Conservation (phyloP, 2,888 invertebrate genomes). For the Petrolisthes manimaculis region DNA sequence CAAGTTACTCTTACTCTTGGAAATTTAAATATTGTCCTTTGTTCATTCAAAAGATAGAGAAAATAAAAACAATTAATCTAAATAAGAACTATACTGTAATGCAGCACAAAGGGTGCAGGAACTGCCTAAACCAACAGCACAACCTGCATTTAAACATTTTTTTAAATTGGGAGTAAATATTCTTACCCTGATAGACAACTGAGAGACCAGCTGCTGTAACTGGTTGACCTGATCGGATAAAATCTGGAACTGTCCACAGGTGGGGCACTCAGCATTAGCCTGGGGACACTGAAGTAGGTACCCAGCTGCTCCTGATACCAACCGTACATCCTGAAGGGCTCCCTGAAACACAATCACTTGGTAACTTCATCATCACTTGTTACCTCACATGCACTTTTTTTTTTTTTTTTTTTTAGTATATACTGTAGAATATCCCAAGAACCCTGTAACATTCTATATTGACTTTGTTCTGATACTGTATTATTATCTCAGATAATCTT, state of each 20-base stretch:
- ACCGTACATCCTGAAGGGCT: slow-evolving; percentile 86
- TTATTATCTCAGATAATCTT: too few species aligned
- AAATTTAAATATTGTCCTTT: too few species aligned
- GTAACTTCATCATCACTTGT: too few species aligned
- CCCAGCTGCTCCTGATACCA: slow-evolving; percentile 87
- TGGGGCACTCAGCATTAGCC: slow-evolving; percentile 88
- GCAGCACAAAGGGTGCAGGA: background rate
- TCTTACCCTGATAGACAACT: slow-evolving; percentile 86
- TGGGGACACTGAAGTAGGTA: slow-evolving; percentile 88
- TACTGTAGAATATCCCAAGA: too few species aligned
- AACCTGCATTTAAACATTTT: background rate
- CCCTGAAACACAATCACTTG: slow-evolving; percentile 75
- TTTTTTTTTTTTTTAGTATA: too few species aligned
- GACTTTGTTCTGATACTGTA: too few species aligned
- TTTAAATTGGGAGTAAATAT: too few species aligned
- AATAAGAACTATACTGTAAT: background rate
- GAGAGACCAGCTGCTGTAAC: slow-evolving; percentile 83
- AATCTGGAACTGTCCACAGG: slow-evolving; percentile 88
- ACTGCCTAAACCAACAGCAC: background rate
- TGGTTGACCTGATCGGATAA: slow-evolving; percentile 86
- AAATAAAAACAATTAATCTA: background rate
- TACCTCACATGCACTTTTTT: too few species aligned
- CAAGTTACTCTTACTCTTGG: too few species aligned
- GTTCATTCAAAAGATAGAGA: too few species aligned
- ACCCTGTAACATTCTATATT: too few species aligned